These are phyloP conservation scores for Crotophaga sulcirostris DNA, from an alignment of 2,113 vertebrate species.

Conservation along the genomic window DNA sequence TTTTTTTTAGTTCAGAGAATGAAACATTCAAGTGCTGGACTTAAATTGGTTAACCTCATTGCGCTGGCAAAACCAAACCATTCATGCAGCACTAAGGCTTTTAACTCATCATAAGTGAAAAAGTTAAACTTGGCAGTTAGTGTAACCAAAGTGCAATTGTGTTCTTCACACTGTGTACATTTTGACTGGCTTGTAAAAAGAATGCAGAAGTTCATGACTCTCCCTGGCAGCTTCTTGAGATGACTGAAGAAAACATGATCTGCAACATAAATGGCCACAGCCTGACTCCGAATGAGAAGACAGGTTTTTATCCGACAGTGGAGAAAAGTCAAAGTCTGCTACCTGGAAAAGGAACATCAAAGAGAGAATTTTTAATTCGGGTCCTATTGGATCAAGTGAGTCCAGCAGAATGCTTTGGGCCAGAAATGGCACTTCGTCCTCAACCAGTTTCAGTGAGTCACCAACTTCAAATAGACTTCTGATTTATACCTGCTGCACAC, in stretches of 20 bases:
- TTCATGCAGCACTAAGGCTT: background rate
- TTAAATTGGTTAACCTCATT: background rate
- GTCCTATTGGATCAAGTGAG: background rate
- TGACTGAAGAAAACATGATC: slow-evolving; percentile 41
- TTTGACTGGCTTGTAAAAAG: slow-evolving; percentile 72
- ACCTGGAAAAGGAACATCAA: slow-evolving; percentile 49
- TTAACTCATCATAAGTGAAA: background rate
- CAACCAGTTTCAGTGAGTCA: background rate
- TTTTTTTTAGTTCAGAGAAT: background rate
- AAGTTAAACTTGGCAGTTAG: background rate
- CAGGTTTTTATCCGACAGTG: slow-evolving; percentile 59
- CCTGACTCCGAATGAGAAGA: background rate
- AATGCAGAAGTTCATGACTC: slow-evolving; percentile 65
- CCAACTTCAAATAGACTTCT: background rate
- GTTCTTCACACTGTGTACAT: slow-evolving; percentile 70
- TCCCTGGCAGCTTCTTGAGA: slow-evolving; percentile 60
- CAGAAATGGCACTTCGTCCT: background rate
- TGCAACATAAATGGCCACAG: slow-evolving; percentile 65
- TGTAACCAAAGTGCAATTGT: background rate
- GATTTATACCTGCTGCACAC: background rate
- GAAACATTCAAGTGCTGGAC: background rate
- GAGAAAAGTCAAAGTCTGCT: slow-evolving; percentile 78
- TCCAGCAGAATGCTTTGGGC: background rate
- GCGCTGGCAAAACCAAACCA: background rate
- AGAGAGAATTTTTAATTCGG: background rate